These are phyloP conservation scores for Morpho deidamia DNA, from an alignment of 2,888 invertebrate species.

Conservation along the genomic window DNA sequence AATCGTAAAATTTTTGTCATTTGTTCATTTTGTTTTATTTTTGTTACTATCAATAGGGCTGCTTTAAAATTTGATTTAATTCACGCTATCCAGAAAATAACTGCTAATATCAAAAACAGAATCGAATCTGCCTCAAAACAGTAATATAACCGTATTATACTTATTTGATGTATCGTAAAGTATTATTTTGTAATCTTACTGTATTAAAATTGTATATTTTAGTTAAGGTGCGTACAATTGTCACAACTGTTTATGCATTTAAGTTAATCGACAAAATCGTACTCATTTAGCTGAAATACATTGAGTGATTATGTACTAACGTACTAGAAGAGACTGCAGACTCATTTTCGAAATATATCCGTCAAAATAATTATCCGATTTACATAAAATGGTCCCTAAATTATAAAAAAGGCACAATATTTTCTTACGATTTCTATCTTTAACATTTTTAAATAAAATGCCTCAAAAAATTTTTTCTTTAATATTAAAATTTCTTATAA, in stretches of 20 bases:
- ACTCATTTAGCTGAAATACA: conserved; percentile 44
- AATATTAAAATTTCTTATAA: no score
- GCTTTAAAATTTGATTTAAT: background rate
- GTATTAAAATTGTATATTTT: conserved; percentile 35
- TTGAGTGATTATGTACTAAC: conserved; percentile 2
- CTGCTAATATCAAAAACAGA: conserved; percentile 25
- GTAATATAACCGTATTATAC: conserved; percentile 43
- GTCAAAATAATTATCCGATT: no score
- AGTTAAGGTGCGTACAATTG: conserved; percentile 47
- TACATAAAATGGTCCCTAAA: no score
- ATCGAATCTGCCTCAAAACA: conserved; percentile 57
- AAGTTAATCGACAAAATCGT: conserved; percentile 36
- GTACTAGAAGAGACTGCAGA: background rate
- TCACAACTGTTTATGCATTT: conserved; percentile 57
- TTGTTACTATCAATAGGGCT: no score
- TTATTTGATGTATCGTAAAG: conserved; percentile 44
- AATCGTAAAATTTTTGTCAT: no score
- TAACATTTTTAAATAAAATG: no score
- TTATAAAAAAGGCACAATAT: no score
- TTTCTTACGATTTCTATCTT: no score
- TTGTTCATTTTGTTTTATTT: no score
- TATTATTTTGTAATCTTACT: conserved; percentile 55
- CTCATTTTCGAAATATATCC: no score
- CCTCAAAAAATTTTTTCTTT: no score
- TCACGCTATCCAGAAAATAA: background rate